Conservation (phyloP, 1,140 invertebrate genomes). For the Lasioglossum albipes region DNA sequence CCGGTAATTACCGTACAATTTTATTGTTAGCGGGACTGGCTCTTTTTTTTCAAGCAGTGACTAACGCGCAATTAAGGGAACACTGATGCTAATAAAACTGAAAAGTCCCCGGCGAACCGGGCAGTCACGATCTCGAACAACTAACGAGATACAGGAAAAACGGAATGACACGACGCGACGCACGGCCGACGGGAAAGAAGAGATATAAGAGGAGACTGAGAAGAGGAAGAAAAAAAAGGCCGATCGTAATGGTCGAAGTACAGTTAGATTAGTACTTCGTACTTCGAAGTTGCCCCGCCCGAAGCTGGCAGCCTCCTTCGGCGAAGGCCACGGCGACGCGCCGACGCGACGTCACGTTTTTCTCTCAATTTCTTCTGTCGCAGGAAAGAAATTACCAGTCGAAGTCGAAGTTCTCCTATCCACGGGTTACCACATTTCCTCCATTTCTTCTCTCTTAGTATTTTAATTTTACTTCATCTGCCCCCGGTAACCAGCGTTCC, state of each 20-base stretch:
- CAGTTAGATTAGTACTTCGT: constrained; percentile 20
- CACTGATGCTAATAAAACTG: not conserved
- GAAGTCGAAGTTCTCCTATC: not conserved
- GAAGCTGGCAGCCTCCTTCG: not conserved
- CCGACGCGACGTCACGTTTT: not conserved
- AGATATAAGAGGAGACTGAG: not conserved
- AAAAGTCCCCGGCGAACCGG: not conserved
- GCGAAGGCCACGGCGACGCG: not conserved
- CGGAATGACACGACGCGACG: no score
- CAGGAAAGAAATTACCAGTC: not conserved
- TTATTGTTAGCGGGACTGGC: not conserved
- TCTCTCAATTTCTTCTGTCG: not conserved
- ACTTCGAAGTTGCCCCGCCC: constrained; percentile 2
- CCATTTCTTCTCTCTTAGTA: not conserved
- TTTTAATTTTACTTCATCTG: no score
- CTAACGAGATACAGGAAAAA: not conserved
- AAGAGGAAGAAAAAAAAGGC: not conserved
- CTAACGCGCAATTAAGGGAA: constrained; percentile 1
- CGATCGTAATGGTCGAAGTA: not conserved
- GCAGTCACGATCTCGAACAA: not conserved
- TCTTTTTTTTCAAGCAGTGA: not conserved
- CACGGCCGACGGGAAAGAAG: not conserved
- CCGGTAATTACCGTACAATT: not conserved
- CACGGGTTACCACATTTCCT: not conserved
- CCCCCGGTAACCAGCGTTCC: no score